Evolutionary conservation across 1,140 invertebrate genomes (phyloP), one percentile per base, ranked within the genome.

Genomic region (Aporrectodea caliginosa): DNA sequence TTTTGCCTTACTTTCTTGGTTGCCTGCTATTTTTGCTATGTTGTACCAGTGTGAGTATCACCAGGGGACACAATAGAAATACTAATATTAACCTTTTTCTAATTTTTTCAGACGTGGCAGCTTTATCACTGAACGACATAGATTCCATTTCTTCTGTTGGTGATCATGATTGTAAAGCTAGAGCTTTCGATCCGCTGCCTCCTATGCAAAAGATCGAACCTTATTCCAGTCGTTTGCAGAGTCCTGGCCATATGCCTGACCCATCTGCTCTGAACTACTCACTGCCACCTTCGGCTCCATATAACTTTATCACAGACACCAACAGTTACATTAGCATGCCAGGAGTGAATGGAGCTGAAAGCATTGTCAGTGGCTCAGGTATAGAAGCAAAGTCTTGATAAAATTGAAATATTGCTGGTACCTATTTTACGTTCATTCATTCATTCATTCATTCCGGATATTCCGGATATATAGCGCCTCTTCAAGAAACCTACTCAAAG

Each of bases 311-410:
- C 69, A 93, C 92, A 84, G 93, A 94, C 85, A 92, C 92, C 69
- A 92, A 92, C 71, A 92, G 92, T 77, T 90, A 88, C 82, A 86
- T 92, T 89, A 87, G 92, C 88, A 85, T 85, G 81, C 85, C 84
- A 6, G 83, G 83, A 14, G 82, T 83, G 27, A 85, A 84, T 77
- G 85, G 85, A 29, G 92, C 92, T 82, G 92, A 92, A 82, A 93
- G 92, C 43, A 58, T 58, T 85, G 90, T 93, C 75, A 92, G 93
- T 82, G 93, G 93, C 88, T 94, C 93, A 89, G 43, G 43, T 58
- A 58, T n/a, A n/a, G n/a, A n/a, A n/a, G n/a, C n/a, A n/a, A n/a
- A n/a, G n/a, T n/a, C n/a, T n/a, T n/a, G n/a, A n/a, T n/a, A n/a
- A n/a, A n/a, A n/a, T n/a, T n/a, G n/a, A n/a, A n/a, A n/a, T n/a